A percentile compares a stretch with the other conserved stretches of the same genome.
Conservation (phyloP, 1,140 invertebrate species). For the Papilio machaon region DNA sequence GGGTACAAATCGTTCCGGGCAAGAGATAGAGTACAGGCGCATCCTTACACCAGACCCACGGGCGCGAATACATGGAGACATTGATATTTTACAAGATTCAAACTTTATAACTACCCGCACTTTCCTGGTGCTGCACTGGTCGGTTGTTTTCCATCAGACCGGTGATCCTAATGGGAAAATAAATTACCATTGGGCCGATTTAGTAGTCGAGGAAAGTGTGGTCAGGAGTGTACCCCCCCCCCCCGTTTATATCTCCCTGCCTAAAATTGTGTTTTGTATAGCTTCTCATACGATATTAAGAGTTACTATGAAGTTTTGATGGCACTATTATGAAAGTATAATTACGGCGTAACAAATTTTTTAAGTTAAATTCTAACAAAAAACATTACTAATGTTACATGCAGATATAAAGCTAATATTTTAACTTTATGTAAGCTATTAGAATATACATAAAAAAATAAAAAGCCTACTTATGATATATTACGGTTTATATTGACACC, state of each 20-base stretch:
- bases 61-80: background rate
- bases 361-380: background rate
- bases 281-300: too few relatives aligned
- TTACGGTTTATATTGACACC: background rate
- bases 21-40: conserved; percentile 58
- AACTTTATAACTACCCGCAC: too few relatives aligned
- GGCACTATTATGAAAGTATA: too few relatives aligned
- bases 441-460: background rate
- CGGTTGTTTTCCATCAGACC: too few relatives aligned
- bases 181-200: too few relatives aligned
- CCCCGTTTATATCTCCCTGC: too few relatives aligned
- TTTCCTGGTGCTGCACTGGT: too few relatives aligned
- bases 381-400: background rate
- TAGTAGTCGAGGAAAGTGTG: too few relatives aligned
- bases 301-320: too few relatives aligned
- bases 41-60: conserved; percentile 63
- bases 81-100: background rate
- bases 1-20: conserved; percentile 72
- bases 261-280: too few relatives aligned
- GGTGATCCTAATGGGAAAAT: too few relatives aligned
- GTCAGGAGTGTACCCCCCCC: too few relatives aligned
- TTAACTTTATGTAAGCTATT: background rate
- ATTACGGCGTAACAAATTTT: background rate
- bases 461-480: background rate
- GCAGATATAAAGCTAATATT: background rate